These are phyloP conservation scores for Halcyon senegalensis DNA, from an alignment of 2,113 vertebrate species.

Conservation along the genomic window DNA sequence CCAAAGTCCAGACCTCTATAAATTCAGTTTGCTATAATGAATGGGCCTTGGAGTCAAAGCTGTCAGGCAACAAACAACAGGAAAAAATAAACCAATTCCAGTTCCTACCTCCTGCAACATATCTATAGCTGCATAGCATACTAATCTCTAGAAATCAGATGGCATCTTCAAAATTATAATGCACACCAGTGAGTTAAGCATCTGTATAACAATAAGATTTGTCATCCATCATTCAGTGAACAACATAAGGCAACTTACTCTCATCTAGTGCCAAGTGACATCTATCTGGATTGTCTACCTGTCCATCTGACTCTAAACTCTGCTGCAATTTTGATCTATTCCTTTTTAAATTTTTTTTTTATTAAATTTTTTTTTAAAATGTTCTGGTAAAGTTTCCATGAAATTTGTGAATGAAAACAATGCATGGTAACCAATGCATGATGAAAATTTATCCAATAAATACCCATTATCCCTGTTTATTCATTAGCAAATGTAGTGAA, in stretches of 20 bases:
- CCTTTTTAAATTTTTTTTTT: neutral
- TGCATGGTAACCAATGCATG: neutral
- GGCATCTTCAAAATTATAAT: constrained; percentile 74
- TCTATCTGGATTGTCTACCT: constrained; percentile 56
- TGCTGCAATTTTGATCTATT: constrained; percentile 22
- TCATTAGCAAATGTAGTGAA: neutral
- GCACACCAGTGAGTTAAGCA: constrained; percentile 70
- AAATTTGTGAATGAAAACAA: constrained; percentile 10
- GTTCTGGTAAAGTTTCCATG: neutral
- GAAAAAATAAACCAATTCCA: constrained; percentile 69
- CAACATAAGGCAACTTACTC: constrained; percentile 64
- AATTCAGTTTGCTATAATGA: constrained; percentile 70
- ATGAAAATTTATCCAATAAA: constrained; percentile 18
- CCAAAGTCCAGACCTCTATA: constrained; percentile 55
- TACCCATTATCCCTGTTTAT: neutral
- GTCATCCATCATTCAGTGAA: constrained; percentile 72
- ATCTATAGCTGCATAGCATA: constrained; percentile 58
- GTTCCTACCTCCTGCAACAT: constrained; percentile 31
- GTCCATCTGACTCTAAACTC: constrained; percentile 45
- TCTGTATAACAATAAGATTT: constrained; percentile 76
- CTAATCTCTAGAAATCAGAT: constrained; percentile 74
- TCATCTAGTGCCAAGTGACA: constrained; percentile 67
- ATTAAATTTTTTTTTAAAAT: neutral
- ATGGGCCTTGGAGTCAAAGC: constrained; percentile 64
- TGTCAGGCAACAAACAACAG: constrained; percentile 72